phyloP scores from a whole-genome alignment of 2,797 vertebrate species.

The Smutsia temminckii region DNA sequence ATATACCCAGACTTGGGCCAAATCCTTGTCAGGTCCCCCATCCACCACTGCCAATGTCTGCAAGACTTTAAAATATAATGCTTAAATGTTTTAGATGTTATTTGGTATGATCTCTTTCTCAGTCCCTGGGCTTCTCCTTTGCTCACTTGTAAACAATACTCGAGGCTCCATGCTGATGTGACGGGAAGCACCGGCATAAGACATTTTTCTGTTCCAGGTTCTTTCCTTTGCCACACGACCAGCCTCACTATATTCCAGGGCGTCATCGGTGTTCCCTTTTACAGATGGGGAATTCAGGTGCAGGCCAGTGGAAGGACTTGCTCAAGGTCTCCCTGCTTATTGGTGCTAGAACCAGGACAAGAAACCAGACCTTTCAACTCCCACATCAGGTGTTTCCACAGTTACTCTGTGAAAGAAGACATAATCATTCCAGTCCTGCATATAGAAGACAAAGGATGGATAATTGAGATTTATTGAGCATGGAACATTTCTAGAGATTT shows the following conservation, averaged over 20 bases:
- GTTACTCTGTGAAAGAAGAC: background rate
- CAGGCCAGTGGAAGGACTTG: background rate
- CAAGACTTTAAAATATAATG: constrained; percentile 3
- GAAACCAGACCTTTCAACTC: background rate
- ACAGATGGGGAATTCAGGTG: background rate
- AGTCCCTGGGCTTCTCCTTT: background rate
- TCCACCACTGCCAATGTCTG: background rate
- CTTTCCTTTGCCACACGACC: background rate
- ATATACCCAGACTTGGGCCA: background rate
- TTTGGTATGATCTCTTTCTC: background rate
- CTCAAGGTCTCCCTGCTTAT: background rate
- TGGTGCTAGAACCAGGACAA: background rate
- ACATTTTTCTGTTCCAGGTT: background rate
- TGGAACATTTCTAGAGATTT: background rate
- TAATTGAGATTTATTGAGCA: background rate
- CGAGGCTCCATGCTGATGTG: background rate
- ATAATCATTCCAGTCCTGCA: background rate
- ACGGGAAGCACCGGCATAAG: background rate
- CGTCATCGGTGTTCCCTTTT: background rate
- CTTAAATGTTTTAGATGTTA: background rate
- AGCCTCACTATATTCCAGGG: background rate
- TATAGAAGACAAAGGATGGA: background rate
- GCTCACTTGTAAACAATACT: background rate
- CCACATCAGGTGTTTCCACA: background rate
- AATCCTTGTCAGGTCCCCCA: background rate